These are phyloP conservation scores for Gambusia holbrooki DNA, from an alignment of 2,113 vertebrate genomes.

Conservation along the genomic window DNA sequence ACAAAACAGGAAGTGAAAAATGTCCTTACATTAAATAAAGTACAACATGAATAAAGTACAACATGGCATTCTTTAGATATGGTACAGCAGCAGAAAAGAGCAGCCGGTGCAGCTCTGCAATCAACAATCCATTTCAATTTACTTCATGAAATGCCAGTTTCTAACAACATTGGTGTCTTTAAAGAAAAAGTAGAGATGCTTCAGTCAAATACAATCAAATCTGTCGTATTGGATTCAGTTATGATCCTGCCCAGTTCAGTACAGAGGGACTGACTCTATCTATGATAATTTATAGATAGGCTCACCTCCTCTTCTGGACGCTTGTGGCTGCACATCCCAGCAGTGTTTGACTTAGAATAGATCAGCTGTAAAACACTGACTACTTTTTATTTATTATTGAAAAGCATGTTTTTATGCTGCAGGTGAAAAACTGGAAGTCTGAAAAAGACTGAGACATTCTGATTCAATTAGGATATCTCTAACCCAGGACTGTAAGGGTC, in stretches of 20 bases:
- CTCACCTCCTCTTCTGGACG: background rate
- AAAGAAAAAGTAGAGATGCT: background rate
- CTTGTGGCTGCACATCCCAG: background rate
- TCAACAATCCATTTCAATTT: background rate
- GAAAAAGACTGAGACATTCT: background rate
- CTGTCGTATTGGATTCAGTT: background rate
- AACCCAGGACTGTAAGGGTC: too few relatives aligned
- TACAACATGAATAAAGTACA: too few relatives aligned
- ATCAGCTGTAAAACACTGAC: background rate
- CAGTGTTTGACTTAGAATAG: background rate
- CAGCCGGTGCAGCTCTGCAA: background rate
- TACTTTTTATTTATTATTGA: background rate
- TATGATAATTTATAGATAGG: background rate
- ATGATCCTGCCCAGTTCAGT: background rate
- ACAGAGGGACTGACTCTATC: background rate
- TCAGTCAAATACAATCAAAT: background rate
- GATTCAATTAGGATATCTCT: too few relatives aligned
- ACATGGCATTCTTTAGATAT: background rate
- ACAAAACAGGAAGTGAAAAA: too few relatives aligned
- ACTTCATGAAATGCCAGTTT: background rate
- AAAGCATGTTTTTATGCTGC: background rate
- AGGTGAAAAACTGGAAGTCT: background rate
- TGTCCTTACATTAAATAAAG: constrained; percentile 3
- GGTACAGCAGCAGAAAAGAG: background rate
- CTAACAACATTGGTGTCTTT: background rate